Evolutionary conservation across 2,888 invertebrate species (phyloP).

Genomic region (Pyrrhosoma nymphula): DNA sequence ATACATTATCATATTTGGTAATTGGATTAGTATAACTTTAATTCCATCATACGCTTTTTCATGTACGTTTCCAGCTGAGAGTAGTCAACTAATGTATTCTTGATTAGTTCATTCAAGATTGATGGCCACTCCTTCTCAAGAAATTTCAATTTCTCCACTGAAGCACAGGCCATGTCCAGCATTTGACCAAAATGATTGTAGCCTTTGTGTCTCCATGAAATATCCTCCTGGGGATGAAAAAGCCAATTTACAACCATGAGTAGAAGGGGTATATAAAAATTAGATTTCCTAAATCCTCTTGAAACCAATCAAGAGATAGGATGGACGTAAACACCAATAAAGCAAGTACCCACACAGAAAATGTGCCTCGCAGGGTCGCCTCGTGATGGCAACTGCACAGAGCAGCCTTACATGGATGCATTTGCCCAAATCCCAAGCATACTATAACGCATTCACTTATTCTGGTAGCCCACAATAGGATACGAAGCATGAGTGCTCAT

Average conservation of each 20-base stretch:
- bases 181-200: slow-evolving; percentile 85
- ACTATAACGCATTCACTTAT: no score
- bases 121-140: slow-evolving; percentile 89
- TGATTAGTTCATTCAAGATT: slow-evolving; percentile 87
- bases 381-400: no score
- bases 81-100: slow-evolving; percentile 88
- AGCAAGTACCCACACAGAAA: no score
- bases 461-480: no score
- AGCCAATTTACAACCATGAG: background rate
- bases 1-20: background rate
- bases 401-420: no score
- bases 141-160: slow-evolving; percentile 87
- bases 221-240: slow-evolving; percentile 83
- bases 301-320: no score
- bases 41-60: slow-evolving; percentile 79
- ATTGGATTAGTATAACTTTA: slow-evolving; percentile 69
- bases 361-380: no score
- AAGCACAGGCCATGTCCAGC: slow-evolving; percentile 87
- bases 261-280: no score
- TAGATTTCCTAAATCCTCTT: no score
- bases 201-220: slow-evolving; percentile 87
- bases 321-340: no score
- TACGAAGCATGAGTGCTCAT: no score
- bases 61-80: slow-evolving; percentile 90
- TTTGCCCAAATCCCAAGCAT: no score